These are phyloP conservation scores for Silvanus unidentatus DNA, from an alignment of 2,888 invertebrate species.

Conservation along the genomic window DNA sequence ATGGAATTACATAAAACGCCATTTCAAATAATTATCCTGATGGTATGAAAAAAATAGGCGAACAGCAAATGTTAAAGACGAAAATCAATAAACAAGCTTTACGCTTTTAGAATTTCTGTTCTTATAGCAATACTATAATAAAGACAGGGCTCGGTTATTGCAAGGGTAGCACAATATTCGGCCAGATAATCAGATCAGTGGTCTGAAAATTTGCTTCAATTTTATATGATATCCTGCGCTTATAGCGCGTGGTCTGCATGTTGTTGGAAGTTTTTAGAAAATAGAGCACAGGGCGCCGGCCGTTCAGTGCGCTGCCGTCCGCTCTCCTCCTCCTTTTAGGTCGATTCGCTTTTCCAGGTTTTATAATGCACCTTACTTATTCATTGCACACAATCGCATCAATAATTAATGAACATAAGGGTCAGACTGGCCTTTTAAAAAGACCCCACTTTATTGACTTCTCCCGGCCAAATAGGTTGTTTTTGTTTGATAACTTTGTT, in stretches of 20 bases:
- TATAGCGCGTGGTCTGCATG: slow-evolving; percentile 41
- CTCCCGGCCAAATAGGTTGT: slow-evolving; percentile 45
- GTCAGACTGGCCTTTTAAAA: slow-evolving; percentile 44
- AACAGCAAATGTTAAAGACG: too few relatives aligned
- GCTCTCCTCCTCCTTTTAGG: slow-evolving; percentile 22
- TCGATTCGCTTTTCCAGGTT: slow-evolving; percentile 34
- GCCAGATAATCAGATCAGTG: slow-evolving; percentile 42
- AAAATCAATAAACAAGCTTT: slow-evolving; percentile 4
- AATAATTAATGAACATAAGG: slow-evolving; percentile 46
- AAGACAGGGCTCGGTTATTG: slow-evolving; percentile 13
- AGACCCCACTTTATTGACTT: slow-evolving; percentile 46
- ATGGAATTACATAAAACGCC: slow-evolving; percentile 20
- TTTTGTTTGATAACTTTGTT: slow-evolving; percentile 48
- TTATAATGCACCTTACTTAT: slow-evolving; percentile 47
- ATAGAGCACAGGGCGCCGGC: slow-evolving; percentile 11
- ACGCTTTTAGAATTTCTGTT: slow-evolving; percentile 3
- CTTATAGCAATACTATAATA: background rate
- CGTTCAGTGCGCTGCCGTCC: slow-evolving; percentile 17
- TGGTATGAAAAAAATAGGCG: too few relatives aligned
- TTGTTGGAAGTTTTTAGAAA: slow-evolving; percentile 17
- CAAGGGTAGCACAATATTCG: slow-evolving; percentile 32
- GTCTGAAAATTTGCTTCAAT: slow-evolving; percentile 44
- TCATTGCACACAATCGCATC: slow-evolving; percentile 48
- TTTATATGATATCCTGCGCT: slow-evolving; percentile 42
- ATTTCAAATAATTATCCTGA: too few relatives aligned